A percentile compares a stretch with the other conserved stretches of the same genome.
Evolutionary conservation across 2,888 invertebrate species (phyloP).

Genomic region (Aproaerema taeniolella): DNA sequence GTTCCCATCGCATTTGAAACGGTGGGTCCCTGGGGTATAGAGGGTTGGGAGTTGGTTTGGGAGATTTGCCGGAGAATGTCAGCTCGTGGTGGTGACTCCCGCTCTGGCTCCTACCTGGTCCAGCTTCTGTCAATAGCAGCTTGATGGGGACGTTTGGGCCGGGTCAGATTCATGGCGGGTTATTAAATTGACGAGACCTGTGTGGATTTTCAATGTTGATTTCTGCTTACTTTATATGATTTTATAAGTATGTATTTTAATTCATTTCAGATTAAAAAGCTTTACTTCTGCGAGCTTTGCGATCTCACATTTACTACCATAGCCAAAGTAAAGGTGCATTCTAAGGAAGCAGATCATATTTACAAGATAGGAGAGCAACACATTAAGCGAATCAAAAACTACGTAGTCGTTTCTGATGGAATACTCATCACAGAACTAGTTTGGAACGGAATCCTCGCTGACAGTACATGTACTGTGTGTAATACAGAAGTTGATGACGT

Average conservation of each 20-base stretch:
- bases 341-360: slow-evolving; percentile 25
- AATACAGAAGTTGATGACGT: slow-evolving; percentile 35
- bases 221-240: too few relatives aligned
- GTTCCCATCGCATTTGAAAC: too few relatives aligned
- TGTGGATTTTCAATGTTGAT: too few relatives aligned
- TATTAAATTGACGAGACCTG: too few relatives aligned
- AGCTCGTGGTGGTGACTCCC: too few relatives aligned
- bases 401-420: slow-evolving; percentile 24
- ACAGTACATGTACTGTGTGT: slow-evolving; percentile 42
- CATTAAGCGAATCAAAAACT: slow-evolving; percentile 22
- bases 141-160: too few relatives aligned
- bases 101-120: too few relatives aligned
- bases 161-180: too few relatives aligned
- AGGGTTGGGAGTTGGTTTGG: too few relatives aligned
- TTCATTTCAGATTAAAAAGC: slow-evolving; percentile 39
- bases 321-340: slow-evolving; percentile 30
- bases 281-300: slow-evolving; percentile 42
- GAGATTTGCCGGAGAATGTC: too few relatives aligned
- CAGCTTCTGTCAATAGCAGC: too few relatives aligned
- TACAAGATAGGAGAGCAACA: slow-evolving; percentile 20
- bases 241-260: background rate
- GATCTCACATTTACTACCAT: slow-evolving; percentile 30
- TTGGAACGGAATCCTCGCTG: slow-evolving; percentile 42
- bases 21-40: too few relatives aligned
- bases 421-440: slow-evolving; percentile 30